A percentile compares a stretch with the other conserved stretches of the same genome.
Conservation (phyloP, 37 sponge, comb jelly and placozoan genomes). For the Lycopodina hypogea region DNA sequence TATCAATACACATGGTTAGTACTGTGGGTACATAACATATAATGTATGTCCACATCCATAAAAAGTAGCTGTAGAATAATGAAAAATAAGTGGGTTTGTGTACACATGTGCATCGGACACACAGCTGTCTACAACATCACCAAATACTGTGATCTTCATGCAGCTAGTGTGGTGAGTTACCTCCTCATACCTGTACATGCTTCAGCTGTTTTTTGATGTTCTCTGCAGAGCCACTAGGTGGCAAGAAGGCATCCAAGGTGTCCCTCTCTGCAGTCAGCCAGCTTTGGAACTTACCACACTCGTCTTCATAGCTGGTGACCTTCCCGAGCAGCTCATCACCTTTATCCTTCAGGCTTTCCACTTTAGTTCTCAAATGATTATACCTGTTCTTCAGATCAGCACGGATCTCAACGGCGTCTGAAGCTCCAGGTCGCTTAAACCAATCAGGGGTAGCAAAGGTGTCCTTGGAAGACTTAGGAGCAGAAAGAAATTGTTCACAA, state of each 20-base stretch:
- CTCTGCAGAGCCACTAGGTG: slow-evolving; percentile 31
- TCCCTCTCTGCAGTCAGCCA: slow-evolving; percentile 44
- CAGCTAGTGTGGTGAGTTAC: too few species aligned
- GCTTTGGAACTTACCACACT: slow-evolving; percentile 25
- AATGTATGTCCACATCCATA: too few species aligned
- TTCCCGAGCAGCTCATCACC: slow-evolving; percentile 13
- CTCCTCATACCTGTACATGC: slow-evolving; percentile 55
- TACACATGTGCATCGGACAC: too few species aligned
- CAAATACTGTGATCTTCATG: too few species aligned
- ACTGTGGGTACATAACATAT: too few species aligned
- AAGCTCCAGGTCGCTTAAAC: slow-evolving; percentile 58
- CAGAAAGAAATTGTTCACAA: slow-evolving; percentile 23
- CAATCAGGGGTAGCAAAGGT: slow-evolving; percentile 31
- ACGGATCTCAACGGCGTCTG: slow-evolving; percentile 48
- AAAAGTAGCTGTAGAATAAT: too few species aligned
- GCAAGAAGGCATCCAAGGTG: slow-evolving; percentile 5
- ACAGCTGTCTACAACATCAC: too few species aligned
- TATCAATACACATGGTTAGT: too few species aligned
- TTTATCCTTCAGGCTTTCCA: slow-evolving; percentile 3
- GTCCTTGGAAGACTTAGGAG: neutral
- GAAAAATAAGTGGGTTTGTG: too few species aligned
- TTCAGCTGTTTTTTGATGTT: slow-evolving; percentile 37
- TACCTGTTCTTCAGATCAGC: slow-evolving; percentile 52
- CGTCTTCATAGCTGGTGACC: slow-evolving; percentile 44
- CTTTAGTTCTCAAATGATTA: slow-evolving; percentile 26